These are phyloP conservation scores for Hypanus sabinus DNA, from an alignment of 2,113 vertebrate genomes.

Conservation along the genomic window DNA sequence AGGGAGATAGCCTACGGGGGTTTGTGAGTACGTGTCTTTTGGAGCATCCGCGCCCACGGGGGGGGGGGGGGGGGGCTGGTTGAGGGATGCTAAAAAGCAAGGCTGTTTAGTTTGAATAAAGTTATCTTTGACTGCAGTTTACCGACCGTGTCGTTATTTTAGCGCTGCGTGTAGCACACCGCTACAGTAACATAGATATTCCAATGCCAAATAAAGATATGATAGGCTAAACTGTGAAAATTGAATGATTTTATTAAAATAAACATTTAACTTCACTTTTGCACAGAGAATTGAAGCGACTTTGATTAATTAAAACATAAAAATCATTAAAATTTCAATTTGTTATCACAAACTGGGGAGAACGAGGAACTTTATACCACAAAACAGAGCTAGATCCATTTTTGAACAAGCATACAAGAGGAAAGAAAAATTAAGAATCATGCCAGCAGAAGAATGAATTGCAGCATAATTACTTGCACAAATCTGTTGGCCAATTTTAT, in stretches of 20 bases:
- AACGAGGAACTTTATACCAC: background rate
- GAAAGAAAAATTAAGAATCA: background rate
- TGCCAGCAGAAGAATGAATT: too few species aligned
- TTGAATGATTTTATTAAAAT: background rate
- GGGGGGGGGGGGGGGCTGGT: too few species aligned
- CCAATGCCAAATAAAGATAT: background rate
- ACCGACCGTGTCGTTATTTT: too few species aligned
- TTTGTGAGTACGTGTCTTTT: too few species aligned
- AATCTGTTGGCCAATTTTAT: constrained; percentile 36
- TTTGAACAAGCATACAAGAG: background rate
- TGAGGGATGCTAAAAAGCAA: too few species aligned
- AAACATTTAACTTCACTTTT: background rate
- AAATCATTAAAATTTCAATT: background rate
- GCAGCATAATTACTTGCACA: too few species aligned
- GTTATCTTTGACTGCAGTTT: too few species aligned
- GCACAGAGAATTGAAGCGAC: background rate
- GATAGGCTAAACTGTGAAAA: background rate
- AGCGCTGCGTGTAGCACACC: too few species aligned
- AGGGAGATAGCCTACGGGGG: too few species aligned
- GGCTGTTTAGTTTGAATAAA: too few species aligned
- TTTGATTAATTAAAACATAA: background rate
- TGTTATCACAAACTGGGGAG: background rate
- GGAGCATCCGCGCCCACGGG: too few species aligned
- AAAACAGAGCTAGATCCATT: background rate
- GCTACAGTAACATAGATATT: background rate